A percentile compares a stretch with the other conserved stretches of the same genome.
Evolutionary conservation across 2,888 invertebrate species (phyloP).

Genomic region (Dermolepida albohirtum): DNA sequence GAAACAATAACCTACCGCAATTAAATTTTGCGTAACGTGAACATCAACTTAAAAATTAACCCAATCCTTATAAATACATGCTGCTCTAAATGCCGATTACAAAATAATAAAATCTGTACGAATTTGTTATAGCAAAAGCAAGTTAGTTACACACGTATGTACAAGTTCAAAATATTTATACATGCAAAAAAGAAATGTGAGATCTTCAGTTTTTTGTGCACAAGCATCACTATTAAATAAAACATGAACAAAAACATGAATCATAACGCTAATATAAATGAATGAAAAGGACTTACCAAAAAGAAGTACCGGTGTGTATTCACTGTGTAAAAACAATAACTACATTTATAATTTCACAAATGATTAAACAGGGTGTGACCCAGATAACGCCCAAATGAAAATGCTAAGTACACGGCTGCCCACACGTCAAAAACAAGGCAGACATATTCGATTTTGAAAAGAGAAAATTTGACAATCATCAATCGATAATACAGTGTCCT

Average conservation of each 20-base stretch:
- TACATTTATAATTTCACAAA: conserved; percentile 49
- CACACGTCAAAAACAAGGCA: conserved; percentile 60
- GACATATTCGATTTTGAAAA: conserved; percentile 58
- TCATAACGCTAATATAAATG: conserved; percentile 10
- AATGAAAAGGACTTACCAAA: conserved; percentile 43
- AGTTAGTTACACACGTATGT: conserved; percentile 4
- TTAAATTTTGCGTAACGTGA: conserved; percentile 8
- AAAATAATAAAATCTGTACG: background rate
- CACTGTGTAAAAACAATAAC: conserved; percentile 20
- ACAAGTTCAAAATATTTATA: conserved; percentile 8
- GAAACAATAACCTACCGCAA: conserved; percentile 23
- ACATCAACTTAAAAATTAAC: conserved; percentile 1
- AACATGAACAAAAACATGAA: conserved; percentile 40
- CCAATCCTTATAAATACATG: background rate
- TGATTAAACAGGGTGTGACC: conserved; percentile 55
- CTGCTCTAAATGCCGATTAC: background rate
- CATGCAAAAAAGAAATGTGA: conserved; percentile 26
- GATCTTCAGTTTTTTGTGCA: conserved; percentile 24
- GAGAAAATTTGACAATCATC: conserved; percentile 33
- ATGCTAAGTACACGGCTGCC: conserved; percentile 53
- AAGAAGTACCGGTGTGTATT: conserved; percentile 23
- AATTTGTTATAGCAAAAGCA: conserved; percentile 5
- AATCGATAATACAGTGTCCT: too few relatives aligned
- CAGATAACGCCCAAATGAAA: conserved; percentile 54
- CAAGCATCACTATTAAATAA: conserved; percentile 32